Conservation (phyloP, 1,140 invertebrate genomes). For the Grapholita molesta region DNA sequence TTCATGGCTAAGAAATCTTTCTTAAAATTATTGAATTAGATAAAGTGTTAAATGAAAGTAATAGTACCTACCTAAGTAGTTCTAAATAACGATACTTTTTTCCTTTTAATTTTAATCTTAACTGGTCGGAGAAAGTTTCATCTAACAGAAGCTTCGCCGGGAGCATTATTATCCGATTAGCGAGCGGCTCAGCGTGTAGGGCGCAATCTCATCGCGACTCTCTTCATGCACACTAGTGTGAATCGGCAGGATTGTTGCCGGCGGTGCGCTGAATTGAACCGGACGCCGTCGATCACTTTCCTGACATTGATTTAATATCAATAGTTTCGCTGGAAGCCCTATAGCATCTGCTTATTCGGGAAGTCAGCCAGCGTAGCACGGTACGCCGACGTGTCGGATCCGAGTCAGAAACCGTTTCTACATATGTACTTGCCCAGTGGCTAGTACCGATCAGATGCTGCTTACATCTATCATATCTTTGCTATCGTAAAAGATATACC, state of each 20-base stretch:
- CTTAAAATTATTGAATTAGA: neutral
- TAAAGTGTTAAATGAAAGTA: too few species aligned
- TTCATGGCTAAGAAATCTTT: neutral
- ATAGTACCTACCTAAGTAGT: too few species aligned
- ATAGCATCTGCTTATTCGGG: too few species aligned
- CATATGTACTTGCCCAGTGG: too few species aligned
- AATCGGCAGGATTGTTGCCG: slow-evolving; percentile 50
- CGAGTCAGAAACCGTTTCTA: neutral
- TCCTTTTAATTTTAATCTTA: neutral
- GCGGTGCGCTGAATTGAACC: neutral
- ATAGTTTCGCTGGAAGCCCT: slow-evolving; percentile 41
- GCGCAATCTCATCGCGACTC: slow-evolving; percentile 54
- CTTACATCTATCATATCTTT: too few species aligned
- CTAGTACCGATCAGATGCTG: too few species aligned
- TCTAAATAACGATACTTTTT: neutral
- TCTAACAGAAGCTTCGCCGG: slow-evolving; percentile 28
- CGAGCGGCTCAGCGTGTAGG: slow-evolving; percentile 40
- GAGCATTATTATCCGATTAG: slow-evolving; percentile 69
- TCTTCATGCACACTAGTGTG: slow-evolving; percentile 69
- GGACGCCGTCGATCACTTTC: neutral
- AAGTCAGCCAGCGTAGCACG: slow-evolving; percentile 36
- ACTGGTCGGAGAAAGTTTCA: slow-evolving; percentile 13
- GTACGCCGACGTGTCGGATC: neutral
- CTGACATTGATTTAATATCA: slow-evolving; percentile 16
- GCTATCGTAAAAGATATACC: too few species aligned